Percentiles rank a stretch among this genome's conserved stretches.
Evolutionary conservation across 2,113 vertebrate genomes (phyloP).

Genomic region (Neogobius melanostomus): DNA sequence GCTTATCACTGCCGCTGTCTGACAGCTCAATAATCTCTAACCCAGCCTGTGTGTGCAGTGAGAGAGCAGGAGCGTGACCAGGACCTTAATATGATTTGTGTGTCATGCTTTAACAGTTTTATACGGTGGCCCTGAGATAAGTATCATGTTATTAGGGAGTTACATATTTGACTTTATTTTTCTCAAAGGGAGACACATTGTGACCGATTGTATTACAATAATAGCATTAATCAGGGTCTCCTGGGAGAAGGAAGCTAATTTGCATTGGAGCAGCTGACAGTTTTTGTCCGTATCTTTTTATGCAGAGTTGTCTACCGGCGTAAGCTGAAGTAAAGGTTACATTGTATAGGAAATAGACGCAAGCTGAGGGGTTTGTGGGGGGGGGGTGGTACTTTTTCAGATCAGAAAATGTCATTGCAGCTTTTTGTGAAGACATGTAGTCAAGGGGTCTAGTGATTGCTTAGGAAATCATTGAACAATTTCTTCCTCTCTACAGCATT

Average conservation of each 20-base stretch:
- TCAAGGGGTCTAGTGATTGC: slow-evolving; percentile 34
- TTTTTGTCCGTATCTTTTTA: slow-evolving; percentile 38
- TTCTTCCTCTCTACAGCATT: slow-evolving; percentile 31
- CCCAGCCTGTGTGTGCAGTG: slow-evolving; percentile 47
- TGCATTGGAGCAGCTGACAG: slow-evolving; percentile 56
- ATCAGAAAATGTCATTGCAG: slow-evolving; percentile 25
- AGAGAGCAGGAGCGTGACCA: slow-evolving; percentile 67
- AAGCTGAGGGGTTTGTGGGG: slow-evolving; percentile 34
- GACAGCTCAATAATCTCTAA: slow-evolving; percentile 82
- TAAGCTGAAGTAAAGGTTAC: slow-evolving; percentile 31
- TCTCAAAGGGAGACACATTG: slow-evolving; percentile 65
- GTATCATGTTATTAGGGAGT: slow-evolving; percentile 77
- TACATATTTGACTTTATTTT: slow-evolving; percentile 79
- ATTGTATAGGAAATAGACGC: slow-evolving; percentile 26
- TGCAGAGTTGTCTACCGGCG: slow-evolving; percentile 21
- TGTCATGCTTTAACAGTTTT: slow-evolving; percentile 79
- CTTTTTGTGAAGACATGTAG: slow-evolving; percentile 22
- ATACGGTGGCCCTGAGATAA: slow-evolving; percentile 72
- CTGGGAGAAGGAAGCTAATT: slow-evolving; percentile 65
- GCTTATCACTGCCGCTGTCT: slow-evolving; percentile 78
- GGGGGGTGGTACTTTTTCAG: slow-evolving; percentile 14
- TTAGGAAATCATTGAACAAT: slow-evolving; percentile 39
- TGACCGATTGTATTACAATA: slow-evolving; percentile 73
- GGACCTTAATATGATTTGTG: slow-evolving; percentile 80
- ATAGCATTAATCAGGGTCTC: slow-evolving; percentile 72